Conservation (phyloP, 1,140 invertebrate genomes). For the Teleopsis dalmanni region DNA sequence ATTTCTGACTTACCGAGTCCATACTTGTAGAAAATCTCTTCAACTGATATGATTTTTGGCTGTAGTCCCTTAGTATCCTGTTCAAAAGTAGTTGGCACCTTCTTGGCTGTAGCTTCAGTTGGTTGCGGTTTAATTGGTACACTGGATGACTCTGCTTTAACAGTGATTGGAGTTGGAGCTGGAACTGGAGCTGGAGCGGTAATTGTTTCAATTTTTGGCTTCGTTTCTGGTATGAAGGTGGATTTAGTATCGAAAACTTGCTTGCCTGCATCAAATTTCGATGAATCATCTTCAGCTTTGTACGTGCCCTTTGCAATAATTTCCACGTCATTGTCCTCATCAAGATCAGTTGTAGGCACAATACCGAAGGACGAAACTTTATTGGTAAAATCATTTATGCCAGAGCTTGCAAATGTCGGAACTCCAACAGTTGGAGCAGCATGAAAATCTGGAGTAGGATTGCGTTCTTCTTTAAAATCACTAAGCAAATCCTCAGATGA, state of each 20-base stretch:
- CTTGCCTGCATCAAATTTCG: background rate
- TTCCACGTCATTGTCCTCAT: constrained; percentile 27
- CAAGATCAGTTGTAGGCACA: constrained; percentile 32
- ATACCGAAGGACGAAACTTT: constrained; percentile 12
- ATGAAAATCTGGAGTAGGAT: constrained; percentile 19
- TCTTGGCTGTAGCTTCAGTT: constrained; percentile 1
- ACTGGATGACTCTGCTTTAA: constrained; percentile 5
- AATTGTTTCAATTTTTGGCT: constrained; percentile 1
- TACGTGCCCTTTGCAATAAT: background rate
- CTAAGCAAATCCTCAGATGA: constrained; percentile 40
- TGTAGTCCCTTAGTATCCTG: constrained; percentile 11
- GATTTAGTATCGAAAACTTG: constrained; percentile 2
- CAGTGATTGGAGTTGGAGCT: constrained; percentile 9
- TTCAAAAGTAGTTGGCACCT: background rate
- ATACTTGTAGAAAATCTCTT: constrained; percentile 41
- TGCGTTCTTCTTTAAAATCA: constrained; percentile 39
- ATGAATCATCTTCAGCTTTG: background rate
- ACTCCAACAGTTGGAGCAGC: background rate
- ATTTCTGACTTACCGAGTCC: constrained; percentile 33
- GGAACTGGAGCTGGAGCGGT: constrained; percentile 8
- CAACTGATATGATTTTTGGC: constrained; percentile 38
- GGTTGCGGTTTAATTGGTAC: constrained; percentile 2
- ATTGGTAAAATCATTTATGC: too few species aligned
- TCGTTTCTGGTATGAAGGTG: background rate
- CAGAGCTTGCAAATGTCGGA: constrained; percentile 6